Evolutionary conservation across 2,888 invertebrate species (phyloP), one percentile per base, ranked within the genome.

Genomic region (Caenorhabditis angaria): DNA sequence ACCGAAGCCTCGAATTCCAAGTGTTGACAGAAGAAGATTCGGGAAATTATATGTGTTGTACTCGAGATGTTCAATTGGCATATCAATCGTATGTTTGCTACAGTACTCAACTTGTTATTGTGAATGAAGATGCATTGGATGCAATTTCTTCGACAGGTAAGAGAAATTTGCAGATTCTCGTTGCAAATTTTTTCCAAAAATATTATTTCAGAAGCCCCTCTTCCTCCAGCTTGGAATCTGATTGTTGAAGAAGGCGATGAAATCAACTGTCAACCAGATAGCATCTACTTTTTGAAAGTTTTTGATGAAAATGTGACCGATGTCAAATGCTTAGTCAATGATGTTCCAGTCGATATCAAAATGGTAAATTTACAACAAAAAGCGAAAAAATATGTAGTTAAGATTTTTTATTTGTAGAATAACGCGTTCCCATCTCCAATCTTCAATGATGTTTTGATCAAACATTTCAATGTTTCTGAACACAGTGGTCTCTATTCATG

Each of bases 11-110:
- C n/a, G 72, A 72, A 64, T 72, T 72, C 20, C 68, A 67, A 65
- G 59, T 57, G 1, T 56, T 72, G 8, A 62, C 53, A 24, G 2
- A 41, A 1, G 72, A 72, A n/a, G 72, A 72, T 47, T 54, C 64
- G 2, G 72, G 72, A 14, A 14, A 29, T 14, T 72, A 72, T 58
- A 57, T 65, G 25, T 72, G 72, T 35, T 72, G 72, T 54, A 58
- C 68, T 50, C 64, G 72, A 22, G 61, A 64, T 24, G 61, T 53
- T 8, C 65, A 72, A 41, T 56, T 68, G 8, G 72, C 72, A 0
- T 72, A 72, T 55, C 72, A 72, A 50, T 68, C 68, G 20, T 72
- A 65, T 47, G 61, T 72, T 8, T 72, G 72, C 32, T 72, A 72
- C 56, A 65, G 35, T 29, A 72, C 72, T 24, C 18, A 57, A 2